These are phyloP conservation scores for Drosophila aff. DNA, from an alignment of 1,140 invertebrate genomes.

Conservation along the genomic window DNA sequence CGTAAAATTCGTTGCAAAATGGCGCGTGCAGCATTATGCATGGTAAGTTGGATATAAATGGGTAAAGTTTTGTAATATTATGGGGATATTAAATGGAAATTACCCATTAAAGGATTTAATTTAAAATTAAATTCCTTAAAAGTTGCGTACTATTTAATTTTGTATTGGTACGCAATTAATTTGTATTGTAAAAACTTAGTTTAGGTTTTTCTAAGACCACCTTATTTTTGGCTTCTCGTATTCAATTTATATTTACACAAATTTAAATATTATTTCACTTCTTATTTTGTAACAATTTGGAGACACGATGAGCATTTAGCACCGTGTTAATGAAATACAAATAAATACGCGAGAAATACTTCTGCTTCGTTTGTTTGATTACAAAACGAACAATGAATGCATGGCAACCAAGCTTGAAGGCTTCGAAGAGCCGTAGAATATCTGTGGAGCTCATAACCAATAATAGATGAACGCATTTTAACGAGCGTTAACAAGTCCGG, in stretches of 20 bases:
- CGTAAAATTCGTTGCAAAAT: slow-evolving; percentile 74
- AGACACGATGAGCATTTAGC: slow-evolving; percentile 48
- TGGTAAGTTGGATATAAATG: slow-evolving; percentile 66
- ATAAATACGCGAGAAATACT: slow-evolving; percentile 61
- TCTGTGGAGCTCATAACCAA: slow-evolving; percentile 3
- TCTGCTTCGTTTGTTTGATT: slow-evolving; percentile 49
- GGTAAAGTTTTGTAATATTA: not conserved
- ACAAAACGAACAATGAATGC: slow-evolving; percentile 36
- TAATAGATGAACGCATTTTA: slow-evolving; percentile 20
- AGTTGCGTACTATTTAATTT: not conserved
- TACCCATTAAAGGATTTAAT: not conserved
- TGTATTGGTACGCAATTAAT: not conserved
- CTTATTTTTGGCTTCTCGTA: too few relatives aligned
- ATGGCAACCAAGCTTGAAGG: slow-evolving; percentile 27
- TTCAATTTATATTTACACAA: not conserved
- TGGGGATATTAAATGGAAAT: not conserved
- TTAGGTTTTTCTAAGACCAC: too few relatives aligned
- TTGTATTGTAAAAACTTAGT: not conserved
- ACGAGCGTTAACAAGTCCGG: slow-evolving; percentile 46
- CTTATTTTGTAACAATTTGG: slow-evolving; percentile 16
- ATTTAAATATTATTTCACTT: slow-evolving; percentile 20
- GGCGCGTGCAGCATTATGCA: slow-evolving; percentile 83
- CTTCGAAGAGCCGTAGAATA: slow-evolving; percentile 4
- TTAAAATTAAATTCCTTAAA: not conserved
- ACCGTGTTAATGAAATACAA: slow-evolving; percentile 53